Conservation (phyloP, 2,797 vertebrate genomes). For the Enteromius thamalakanensis region DNA sequence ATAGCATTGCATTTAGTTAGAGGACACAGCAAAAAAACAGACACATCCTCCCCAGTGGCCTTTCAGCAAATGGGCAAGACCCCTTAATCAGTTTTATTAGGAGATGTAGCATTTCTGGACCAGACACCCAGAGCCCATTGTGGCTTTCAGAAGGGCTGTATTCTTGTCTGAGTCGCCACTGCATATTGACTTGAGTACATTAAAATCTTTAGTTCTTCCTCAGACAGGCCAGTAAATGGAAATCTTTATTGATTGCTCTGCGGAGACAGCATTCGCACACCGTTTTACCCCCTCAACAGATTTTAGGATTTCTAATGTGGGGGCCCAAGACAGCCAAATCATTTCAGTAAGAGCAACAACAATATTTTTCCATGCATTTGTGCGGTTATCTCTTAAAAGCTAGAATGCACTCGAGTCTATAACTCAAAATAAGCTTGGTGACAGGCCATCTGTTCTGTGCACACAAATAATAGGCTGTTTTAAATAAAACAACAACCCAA, state of each 20-base stretch:
- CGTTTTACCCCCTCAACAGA: conserved; percentile 2
- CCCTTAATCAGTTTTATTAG: conserved; percentile 30
- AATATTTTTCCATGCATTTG: background rate
- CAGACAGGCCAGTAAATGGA: conserved; percentile 39
- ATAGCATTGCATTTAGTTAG: conserved; percentile 49
- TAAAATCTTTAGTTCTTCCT: conserved; percentile 38
- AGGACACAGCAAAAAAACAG: conserved; percentile 49
- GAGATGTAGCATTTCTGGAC: conserved; percentile 15
- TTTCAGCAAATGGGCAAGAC: conserved; percentile 37
- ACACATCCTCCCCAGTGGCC: conserved; percentile 48
- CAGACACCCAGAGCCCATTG: conserved; percentile 23
- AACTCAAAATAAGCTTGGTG: conserved; percentile 22
- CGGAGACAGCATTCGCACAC: conserved; percentile 18
- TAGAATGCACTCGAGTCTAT: conserved; percentile 1
- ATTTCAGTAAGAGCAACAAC: conserved; percentile 33
- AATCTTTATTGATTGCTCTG: conserved; percentile 40
- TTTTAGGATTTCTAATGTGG: conserved; percentile 8
- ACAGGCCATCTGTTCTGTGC: conserved; percentile 41
- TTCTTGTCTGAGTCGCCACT: conserved; percentile 15
- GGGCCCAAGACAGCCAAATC: background rate
- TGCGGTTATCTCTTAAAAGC: conserved; percentile 22
- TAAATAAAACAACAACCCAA: background rate
- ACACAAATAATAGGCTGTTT: conserved; percentile 14
- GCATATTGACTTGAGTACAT: conserved; percentile 47
- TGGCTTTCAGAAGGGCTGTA: conserved; percentile 34